A percentile compares a stretch with the other conserved stretches of the same genome.
Conservation (phyloP, 1,140 invertebrate species). For the Orchesella cincta region DNA sequence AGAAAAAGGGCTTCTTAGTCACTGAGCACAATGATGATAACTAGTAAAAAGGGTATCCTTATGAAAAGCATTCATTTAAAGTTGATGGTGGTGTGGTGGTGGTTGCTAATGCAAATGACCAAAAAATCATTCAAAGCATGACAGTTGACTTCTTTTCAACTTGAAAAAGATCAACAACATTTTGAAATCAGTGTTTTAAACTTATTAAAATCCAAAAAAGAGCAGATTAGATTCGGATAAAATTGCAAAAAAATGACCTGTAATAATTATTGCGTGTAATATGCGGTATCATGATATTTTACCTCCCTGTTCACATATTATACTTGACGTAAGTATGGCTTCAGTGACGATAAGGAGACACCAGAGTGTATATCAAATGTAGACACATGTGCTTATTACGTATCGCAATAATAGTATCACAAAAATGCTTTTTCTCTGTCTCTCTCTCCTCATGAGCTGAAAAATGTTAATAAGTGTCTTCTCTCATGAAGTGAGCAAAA, state of each 20-base stretch:
- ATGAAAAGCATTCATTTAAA: no score
- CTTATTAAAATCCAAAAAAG: background rate
- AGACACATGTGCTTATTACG: no score
- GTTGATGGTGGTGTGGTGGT: no score
- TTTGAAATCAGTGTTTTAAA: background rate
- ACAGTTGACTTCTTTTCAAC: background rate
- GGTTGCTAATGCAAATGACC: background rate
- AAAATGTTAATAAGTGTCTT: conserved; percentile 24
- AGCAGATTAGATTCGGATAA: background rate
- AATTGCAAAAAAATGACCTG: background rate
- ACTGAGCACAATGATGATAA: background rate
- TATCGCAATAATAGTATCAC: background rate
- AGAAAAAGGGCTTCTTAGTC: background rate
- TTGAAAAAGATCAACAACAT: background rate
- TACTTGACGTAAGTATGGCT: no score
- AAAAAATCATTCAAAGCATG: background rate
- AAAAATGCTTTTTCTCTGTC: background rate
- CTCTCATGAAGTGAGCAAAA: background rate
- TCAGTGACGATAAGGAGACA: no score
- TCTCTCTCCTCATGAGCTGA: background rate
- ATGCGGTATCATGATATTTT: background rate
- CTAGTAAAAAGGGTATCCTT: no score
- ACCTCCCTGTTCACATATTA: no score
- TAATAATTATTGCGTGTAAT: background rate
- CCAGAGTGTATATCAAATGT: no score